Conservation (phyloP, 2,888 invertebrate species). For the Drosophila neoperkinsi region DNA sequence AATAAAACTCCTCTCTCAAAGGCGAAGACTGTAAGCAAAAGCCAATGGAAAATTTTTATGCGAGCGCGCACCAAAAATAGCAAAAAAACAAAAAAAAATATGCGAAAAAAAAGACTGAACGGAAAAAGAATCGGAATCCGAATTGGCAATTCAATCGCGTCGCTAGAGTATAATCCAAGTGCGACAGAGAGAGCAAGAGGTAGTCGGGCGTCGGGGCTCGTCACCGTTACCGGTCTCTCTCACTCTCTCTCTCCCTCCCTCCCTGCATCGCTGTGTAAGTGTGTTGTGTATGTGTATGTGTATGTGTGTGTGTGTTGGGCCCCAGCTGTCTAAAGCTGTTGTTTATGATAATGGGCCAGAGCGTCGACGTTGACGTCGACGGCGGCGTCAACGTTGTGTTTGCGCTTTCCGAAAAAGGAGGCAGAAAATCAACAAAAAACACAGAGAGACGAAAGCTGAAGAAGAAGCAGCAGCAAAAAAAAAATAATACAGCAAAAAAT, state of each 20-base stretch:
- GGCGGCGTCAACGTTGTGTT: conserved; percentile 47
- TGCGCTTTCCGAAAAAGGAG: conserved; percentile 45
- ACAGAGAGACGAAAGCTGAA: conserved; percentile 6
- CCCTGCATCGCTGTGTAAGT: background rate
- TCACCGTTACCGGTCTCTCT: conserved; percentile 19
- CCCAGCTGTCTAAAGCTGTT: conserved; percentile 78
- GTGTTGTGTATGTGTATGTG: background rate
- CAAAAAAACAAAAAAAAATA: conserved; percentile 2
- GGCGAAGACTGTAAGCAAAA: conserved; percentile 27
- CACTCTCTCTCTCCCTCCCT: background rate
- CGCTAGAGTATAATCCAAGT: conserved; percentile 53
- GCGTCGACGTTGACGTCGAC: conserved; percentile 24
- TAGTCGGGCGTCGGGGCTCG: conserved; percentile 40
- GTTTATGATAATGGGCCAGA: conserved; percentile 73
- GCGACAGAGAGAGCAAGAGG: conserved; percentile 12
- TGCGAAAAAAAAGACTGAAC: conserved; percentile 21
- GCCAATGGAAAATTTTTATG: conserved; percentile 68
- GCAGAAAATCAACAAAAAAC: conserved; percentile 41
- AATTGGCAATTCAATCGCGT: conserved; percentile 64
- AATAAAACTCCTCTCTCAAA: conserved; percentile 16
- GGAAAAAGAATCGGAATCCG: conserved; percentile 45
- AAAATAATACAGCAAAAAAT: conserved; percentile 33
- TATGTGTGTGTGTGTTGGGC: conserved; percentile 25
- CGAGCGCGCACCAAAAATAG: conserved; percentile 17
- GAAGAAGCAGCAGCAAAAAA: background rate